Evolutionary conservation across 2,113 vertebrate genomes (phyloP), one percentile per base, ranked within the genome.

Genomic region (Tyrannus savana): DNA sequence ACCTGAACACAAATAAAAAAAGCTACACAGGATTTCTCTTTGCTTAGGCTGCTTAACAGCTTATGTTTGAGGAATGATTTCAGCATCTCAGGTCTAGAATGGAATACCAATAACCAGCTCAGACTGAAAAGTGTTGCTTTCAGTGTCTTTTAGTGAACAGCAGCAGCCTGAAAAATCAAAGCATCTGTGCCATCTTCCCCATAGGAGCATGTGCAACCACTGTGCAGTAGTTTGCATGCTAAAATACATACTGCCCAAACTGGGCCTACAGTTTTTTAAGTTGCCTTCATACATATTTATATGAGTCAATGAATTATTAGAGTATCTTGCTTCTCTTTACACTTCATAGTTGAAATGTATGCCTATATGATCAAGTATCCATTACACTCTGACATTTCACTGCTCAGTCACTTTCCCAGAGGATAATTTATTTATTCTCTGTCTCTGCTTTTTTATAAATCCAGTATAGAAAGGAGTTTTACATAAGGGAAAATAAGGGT

Each of bases 341-440:
- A 93, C 75, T 94, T 93, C 47, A 27, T 53, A 74, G 85, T 94
- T 92, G 63, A 95, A 90, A 90, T 94, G 62, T 91, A 88, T 91
- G 74, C 90, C 76, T 90, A 3, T 94, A 58, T 73, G 56, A 94
- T 93, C 85, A 86, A 47, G 52, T 96, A 90, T 95, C 85, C 60
- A 55, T 96, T 90, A 89, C 71, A 85, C 75, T 56, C 28, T 88
- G 90, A 66, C 67, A 74, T 93, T 93, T 80, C 71, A 74, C 68
- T 93, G 79, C 82, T 66, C 39, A 81, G 60, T 60, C 56, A 52
- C 60, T 94, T 89, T 90, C 27, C 78, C 71, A 35, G 79, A 77
- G 59, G 66, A 71, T 80, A 94, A 90, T 91, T 96, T 95, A 80
- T 91, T 93, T 96, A 47, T 90, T 87, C 75, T 84, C 96, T 95